Evolutionary conservation across 1,140 invertebrate species (phyloP), one percentile per base, ranked within the genome.

Genomic region (Physella acuta): DNA sequence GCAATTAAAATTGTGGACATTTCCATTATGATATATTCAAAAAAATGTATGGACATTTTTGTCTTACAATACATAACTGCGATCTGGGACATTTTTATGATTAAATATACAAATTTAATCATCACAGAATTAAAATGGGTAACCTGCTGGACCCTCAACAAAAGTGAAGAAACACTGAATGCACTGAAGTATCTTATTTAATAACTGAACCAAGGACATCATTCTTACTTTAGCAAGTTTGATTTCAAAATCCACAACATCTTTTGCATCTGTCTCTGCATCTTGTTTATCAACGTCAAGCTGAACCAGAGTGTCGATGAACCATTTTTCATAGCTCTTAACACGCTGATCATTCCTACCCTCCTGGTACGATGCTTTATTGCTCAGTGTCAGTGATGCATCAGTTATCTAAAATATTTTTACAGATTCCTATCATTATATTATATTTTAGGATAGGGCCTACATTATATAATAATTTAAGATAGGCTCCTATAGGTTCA

Each of bases 291-390:
- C 16, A n/a, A 16, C 59, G 3, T 36, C 59, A 2, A 61, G 36
- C 20, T 36, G 5, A n/a, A 61, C 36, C 36, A 61, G 59, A 44
- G 28, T 36, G 1, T 36, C 20, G 34, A 61, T 36, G 8, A 61
- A 28, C 59, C 36, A 39, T 34, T 61, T 39, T n/a, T 61, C 59
- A 44, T 37, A 61, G 33, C 36, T 61, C 36, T 26, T 61, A 8
- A 37, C 36, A n/a, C n/a, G n/a, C n/a, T n/a, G n/a, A n/a, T n/a
- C n/a, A n/a, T n/a, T n/a, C n/a, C n/a, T n/a, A n/a, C n/a, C n/a
- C n/a, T n/a, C n/a, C n/a, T n/a, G n/a, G 20, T 20, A 44, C 39
- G 8, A 20, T 20, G 20, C 39, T 11, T 44, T 20, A 8, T 20
- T 44, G 39, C 8, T 8, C 8, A 20, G 39, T 8, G 39, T 8